Conservation (phyloP, 2,888 invertebrate genomes). For the Imbricaverruca yamaguchii region DNA sequence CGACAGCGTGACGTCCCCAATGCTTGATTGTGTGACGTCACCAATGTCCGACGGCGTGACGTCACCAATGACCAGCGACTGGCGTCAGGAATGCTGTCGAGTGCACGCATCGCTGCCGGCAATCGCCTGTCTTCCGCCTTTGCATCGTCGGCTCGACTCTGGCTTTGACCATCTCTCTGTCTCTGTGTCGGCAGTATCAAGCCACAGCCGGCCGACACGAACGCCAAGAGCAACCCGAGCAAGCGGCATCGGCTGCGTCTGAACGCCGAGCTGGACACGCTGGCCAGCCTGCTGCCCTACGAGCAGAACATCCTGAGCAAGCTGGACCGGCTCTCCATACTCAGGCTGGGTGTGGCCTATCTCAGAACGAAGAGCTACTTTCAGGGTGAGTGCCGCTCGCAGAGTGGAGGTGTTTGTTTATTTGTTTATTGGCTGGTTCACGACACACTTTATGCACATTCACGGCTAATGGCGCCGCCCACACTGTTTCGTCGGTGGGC, state of each 20-base stretch:
- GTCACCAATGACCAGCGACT: too few species aligned
- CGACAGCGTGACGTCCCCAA: too few species aligned
- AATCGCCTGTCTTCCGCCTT: too few species aligned
- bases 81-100: too few species aligned
- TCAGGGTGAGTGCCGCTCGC: constrained; percentile 66
- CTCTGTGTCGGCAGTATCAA: constrained; percentile 28
- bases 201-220: constrained; percentile 31
- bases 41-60: too few species aligned
- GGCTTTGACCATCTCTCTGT: neutral
- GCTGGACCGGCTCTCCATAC: constrained; percentile 93
- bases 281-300: constrained; percentile 90
- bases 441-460: too few species aligned
- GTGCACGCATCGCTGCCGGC: too few species aligned
- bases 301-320: constrained; percentile 97
- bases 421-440: too few species aligned
- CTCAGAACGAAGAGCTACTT: constrained; percentile 98
- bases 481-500: too few species aligned
- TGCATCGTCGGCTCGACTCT: neutral
- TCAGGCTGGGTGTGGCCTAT: constrained; percentile 95
- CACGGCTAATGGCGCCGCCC: too few species aligned
- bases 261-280: constrained; percentile 94
- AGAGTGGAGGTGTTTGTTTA: too few species aligned
- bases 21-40: too few species aligned
- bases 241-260: constrained; percentile 95
- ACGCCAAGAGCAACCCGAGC: constrained; percentile 95